phyloP scores from a whole-genome alignment of 2,797 vertebrate species.

The Aldrovandia affinis region DNA sequence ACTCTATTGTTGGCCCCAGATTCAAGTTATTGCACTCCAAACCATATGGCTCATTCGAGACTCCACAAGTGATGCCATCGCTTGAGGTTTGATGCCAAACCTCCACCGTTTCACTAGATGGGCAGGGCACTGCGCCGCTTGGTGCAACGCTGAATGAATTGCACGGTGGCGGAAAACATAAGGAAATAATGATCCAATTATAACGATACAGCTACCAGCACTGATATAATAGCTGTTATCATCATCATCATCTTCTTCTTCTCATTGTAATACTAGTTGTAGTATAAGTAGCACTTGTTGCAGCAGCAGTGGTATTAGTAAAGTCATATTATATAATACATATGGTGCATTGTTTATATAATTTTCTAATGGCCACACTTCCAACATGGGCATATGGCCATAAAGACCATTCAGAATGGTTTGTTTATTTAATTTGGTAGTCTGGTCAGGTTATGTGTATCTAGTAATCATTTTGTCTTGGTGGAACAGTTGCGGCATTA shows the following conservation, averaged over 20 bases:
- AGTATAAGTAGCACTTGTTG: background rate
- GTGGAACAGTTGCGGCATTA: conserved; percentile 40
- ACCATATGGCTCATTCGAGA: conserved; percentile 78
- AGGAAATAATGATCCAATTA: background rate
- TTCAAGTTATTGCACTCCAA: conserved; percentile 80
- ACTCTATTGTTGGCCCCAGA: conserved; percentile 78
- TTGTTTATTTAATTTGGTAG: conserved; percentile 38
- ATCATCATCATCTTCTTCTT: background rate
- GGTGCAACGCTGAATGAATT: background rate
- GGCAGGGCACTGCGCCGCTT: background rate
- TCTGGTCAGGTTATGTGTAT: conserved; percentile 55
- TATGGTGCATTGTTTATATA: background rate
- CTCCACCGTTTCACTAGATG: conserved; percentile 18
- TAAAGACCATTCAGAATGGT: conserved; percentile 31
- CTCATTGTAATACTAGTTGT: background rate
- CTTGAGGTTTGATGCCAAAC: conserved; percentile 1
- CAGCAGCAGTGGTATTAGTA: background rate
- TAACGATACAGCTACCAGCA: background rate
- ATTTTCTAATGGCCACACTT: background rate
- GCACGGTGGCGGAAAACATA: background rate
- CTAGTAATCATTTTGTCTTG: conserved; percentile 57
- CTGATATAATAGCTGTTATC: background rate
- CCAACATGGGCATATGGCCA: conserved; percentile 36
- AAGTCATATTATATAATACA: background rate
- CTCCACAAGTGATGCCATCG: conserved; percentile 56